These are phyloP conservation scores for Calypte anna DNA, from an alignment of 2,113 vertebrate genomes.

Conservation along the genomic window DNA sequence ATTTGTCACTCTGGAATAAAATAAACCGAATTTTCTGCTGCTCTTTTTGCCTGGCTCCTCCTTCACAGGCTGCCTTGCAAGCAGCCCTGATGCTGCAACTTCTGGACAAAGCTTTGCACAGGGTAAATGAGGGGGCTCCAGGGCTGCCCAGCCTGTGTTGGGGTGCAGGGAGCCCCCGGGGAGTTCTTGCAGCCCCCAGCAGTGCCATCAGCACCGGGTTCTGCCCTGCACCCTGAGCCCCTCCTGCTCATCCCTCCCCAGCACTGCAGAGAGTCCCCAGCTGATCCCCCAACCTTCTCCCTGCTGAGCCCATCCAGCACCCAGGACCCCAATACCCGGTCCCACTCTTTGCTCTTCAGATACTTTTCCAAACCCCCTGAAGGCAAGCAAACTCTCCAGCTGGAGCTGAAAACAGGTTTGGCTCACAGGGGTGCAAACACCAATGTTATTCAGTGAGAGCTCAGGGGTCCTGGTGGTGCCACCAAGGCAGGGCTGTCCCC, in stretches of 20 bases:
- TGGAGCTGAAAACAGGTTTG: rapidly evolving
- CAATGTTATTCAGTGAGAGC: rapidly evolving
- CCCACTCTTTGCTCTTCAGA: not conserved
- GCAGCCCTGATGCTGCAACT: not conserved
- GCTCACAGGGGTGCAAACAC: not conserved
- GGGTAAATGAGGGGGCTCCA: not conserved
- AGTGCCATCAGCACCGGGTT: not conserved
- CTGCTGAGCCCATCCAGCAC: not conserved
- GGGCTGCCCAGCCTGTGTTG: not conserved
- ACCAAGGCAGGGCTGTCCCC: not conserved
- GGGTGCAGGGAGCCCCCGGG: not conserved
- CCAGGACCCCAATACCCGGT: not conserved
- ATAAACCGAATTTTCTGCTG: conserved; percentile 71
- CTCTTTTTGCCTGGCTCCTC: conserved; percentile 28
- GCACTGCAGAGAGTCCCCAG: rapidly evolving
- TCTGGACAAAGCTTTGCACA: not conserved
- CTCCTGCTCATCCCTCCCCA: rapidly evolving
- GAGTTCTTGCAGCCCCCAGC: not conserved
- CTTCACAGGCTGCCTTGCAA: not conserved
- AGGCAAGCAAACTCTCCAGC: not conserved
- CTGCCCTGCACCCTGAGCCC: not conserved
- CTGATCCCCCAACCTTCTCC: not conserved
- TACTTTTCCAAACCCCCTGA: not conserved
- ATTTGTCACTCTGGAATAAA: conserved; percentile 71
- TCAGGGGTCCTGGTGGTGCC: not conserved